A percentile compares a stretch with the other conserved stretches of the same genome.
Conservation (phyloP, 1,140 invertebrate species). For the Drosophila sturtevanti region DNA sequence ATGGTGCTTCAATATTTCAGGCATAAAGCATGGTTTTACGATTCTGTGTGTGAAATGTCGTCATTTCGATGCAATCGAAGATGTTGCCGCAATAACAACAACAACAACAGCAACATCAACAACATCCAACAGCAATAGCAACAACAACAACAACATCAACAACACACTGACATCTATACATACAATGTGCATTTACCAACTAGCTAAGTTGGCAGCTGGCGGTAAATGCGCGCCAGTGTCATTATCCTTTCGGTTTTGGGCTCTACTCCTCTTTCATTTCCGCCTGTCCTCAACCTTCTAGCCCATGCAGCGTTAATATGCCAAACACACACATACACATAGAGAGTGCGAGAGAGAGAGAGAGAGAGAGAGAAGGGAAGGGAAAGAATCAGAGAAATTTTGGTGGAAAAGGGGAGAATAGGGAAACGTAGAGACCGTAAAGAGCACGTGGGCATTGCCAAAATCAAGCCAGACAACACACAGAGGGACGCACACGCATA, state of each 20-base stretch:
- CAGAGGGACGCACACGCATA: slow-evolving; percentile 35
- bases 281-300: slow-evolving; percentile 50
- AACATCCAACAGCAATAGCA: slow-evolving; percentile 11
- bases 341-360: slow-evolving; percentile 37
- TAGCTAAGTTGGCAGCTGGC: slow-evolving; percentile 66
- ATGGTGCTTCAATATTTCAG: not conserved
- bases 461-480: slow-evolving; percentile 14
- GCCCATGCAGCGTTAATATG: slow-evolving; percentile 56
- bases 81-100: slow-evolving; percentile 54
- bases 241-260: slow-evolving; percentile 68
- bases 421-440: not conserved
- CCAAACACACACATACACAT: slow-evolving; percentile 32
- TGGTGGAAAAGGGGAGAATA: not conserved
- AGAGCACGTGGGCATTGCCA: slow-evolving; percentile 7
- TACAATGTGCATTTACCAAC: slow-evolving; percentile 19
- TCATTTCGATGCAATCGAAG: slow-evolving; percentile 32
- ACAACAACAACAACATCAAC: slow-evolving; percentile 6
- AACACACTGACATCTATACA: slow-evolving; percentile 19
- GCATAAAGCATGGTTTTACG: not conserved
- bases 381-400: slow-evolving; percentile 4
- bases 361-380: slow-evolving; percentile 20
- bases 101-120: slow-evolving; percentile 26
- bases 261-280: not conserved
- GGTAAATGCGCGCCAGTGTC: slow-evolving; percentile 74
- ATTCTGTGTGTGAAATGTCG: not conserved